phyloP scores from a whole-genome alignment of 2,888 invertebrate species.

The Brachylomia viminalis region DNA sequence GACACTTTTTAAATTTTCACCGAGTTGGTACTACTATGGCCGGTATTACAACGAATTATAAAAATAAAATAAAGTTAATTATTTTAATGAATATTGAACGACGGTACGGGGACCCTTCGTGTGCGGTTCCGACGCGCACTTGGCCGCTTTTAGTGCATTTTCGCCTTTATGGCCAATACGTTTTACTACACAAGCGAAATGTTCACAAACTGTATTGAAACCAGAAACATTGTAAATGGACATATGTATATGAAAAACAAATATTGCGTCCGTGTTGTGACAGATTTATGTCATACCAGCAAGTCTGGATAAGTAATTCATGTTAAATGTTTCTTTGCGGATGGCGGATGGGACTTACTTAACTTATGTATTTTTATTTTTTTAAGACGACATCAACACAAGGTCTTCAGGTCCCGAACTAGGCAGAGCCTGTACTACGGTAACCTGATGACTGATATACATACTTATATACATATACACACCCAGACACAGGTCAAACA shows the following conservation, averaged over 20 bases:
- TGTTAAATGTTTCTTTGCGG: not conserved
- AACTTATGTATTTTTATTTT: too few relatives aligned
- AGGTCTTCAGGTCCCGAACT: too few relatives aligned
- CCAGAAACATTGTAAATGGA: constrained; percentile 7
- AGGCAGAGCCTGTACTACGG: too few relatives aligned
- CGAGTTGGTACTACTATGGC: not conserved
- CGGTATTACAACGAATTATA: not conserved
- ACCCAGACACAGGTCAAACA: too few relatives aligned
- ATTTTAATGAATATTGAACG: not conserved
- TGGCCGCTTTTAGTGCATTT: not conserved
- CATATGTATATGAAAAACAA: not conserved
- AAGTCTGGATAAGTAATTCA: not conserved
- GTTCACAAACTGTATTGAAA: constrained; percentile 3
- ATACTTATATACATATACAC: too few relatives aligned
- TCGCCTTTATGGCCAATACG: not conserved
- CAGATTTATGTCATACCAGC: not conserved
- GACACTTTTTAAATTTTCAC: not conserved
- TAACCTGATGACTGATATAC: too few relatives aligned
- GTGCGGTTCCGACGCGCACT: too few relatives aligned
- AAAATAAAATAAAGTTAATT: not conserved
- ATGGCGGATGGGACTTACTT: not conserved
- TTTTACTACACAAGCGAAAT: not conserved
- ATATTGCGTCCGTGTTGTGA: not conserved
- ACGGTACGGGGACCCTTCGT: not conserved
- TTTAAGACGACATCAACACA: too few relatives aligned